Evolutionary conservation across 2,797 vertebrate genomes (phyloP).

Genomic region (Pipistrellus pygmaeus): DNA sequence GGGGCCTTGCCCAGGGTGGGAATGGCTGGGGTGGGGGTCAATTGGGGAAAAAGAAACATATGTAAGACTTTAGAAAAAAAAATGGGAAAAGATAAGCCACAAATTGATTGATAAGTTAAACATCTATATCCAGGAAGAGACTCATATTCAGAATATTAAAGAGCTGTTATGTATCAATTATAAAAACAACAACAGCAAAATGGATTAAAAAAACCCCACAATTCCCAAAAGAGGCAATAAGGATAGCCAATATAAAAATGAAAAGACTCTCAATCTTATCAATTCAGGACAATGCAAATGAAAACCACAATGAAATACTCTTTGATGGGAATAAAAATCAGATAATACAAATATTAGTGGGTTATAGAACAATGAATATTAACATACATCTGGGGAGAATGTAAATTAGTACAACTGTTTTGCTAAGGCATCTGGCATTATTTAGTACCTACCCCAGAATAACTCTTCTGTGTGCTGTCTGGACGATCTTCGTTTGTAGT

Average conservation of each 20-base stretch:
- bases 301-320: background rate
- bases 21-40: too few species aligned
- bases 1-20: too few species aligned
- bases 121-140: background rate
- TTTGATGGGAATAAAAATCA: slow-evolving; percentile 13
- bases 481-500: background rate
- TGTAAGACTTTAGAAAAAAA: too few species aligned
- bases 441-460: background rate
- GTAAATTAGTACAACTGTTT: background rate
- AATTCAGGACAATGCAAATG: background rate
- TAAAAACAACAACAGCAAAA: background rate
- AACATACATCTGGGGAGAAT: background rate
- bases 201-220: background rate
- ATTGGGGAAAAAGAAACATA: too few species aligned
- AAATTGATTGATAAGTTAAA: background rate
- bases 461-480: background rate
- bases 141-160: background rate
- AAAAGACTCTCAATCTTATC: background rate
- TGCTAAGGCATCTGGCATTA: background rate
- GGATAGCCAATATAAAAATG: background rate
- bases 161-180: background rate
- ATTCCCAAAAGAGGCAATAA: background rate
- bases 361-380: background rate
- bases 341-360: background rate
- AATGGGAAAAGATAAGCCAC: too few species aligned